Evolutionary conservation across 2,797 vertebrate genomes (phyloP).

Genomic region (Tamandua tetradactyla): DNA sequence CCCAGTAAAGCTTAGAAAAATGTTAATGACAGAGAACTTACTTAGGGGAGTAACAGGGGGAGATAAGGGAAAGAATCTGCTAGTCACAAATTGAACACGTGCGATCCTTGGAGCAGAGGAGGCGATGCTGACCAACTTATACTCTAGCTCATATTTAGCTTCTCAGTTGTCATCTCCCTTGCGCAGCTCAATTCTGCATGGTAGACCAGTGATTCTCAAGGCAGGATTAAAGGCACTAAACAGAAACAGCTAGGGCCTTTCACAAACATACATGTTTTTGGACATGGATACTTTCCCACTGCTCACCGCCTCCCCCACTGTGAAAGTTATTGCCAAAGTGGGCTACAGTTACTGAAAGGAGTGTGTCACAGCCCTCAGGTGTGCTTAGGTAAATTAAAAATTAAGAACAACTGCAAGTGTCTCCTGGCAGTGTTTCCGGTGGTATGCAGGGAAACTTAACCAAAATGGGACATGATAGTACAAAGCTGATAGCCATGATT

Average conservation of each 20-base stretch:
- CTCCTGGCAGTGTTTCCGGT: background rate
- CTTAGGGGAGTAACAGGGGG: background rate
- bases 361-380: background rate
- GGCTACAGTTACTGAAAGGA: background rate
- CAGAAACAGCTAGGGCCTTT: background rate
- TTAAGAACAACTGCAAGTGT: background rate
- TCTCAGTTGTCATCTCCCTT: background rate
- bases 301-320: fast-evolving
- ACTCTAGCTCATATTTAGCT: background rate
- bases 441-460: background rate
- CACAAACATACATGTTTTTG: background rate
- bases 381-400: background rate
- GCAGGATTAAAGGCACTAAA: background rate
- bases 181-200: background rate
- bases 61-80: slow-evolving; percentile 9
- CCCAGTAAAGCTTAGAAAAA: slow-evolving; percentile 25
- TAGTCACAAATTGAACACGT: background rate
- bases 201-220: background rate
- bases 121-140: background rate
- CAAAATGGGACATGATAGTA: background rate
- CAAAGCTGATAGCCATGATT: background rate
- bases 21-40: background rate
- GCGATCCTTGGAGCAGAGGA: background rate
- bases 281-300: background rate
- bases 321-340: background rate